phyloP scores from a whole-genome alignment of 2,888 invertebrate species.

The Volucella inanis region DNA sequence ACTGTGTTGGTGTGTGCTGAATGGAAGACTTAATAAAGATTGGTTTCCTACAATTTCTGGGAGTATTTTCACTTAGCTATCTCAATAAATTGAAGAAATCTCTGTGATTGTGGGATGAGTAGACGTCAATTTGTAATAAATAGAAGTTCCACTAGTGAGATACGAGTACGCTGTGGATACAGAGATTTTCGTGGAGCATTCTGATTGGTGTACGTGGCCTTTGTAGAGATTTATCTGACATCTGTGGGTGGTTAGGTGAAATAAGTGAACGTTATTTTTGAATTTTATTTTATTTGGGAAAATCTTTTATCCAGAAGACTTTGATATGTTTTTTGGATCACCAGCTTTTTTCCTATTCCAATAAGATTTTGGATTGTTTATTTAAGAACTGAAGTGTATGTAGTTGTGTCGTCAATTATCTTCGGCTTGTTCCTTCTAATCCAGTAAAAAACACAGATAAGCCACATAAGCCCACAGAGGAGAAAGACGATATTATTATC shows the following conservation, averaged over 20 bases:
- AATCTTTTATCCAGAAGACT: no score
- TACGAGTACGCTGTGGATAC: conserved; percentile 57
- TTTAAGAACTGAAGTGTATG: no score
- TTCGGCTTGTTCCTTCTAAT: no score
- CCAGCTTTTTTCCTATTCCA: background rate
- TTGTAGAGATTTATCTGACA: conserved; percentile 21
- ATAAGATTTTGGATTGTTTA: no score
- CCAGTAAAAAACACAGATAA: no score
- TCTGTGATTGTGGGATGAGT: background rate
- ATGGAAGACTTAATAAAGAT: conserved; percentile 24
- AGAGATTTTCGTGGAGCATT: conserved; percentile 72
- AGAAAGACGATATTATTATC: no score
- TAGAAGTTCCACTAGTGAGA: conserved; percentile 46
- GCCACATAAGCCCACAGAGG: no score
- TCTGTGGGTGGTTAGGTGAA: conserved; percentile 25
- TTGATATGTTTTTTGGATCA: background rate
- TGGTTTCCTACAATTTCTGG: background rate
- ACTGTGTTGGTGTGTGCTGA: background rate
- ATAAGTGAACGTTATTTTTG: background rate
- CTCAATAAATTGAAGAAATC: conserved; percentile 13
- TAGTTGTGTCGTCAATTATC: no score
- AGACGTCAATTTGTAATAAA: conserved; percentile 65
- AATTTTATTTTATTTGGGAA: background rate
- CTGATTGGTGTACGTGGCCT: conserved; percentile 76
- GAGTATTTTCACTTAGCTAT: conserved; percentile 11